A percentile compares a stretch with the other conserved stretches of the same genome.
phyloP scores from a whole-genome alignment of 1,140 invertebrate species.

The Campoletis sonorensis region DNA sequence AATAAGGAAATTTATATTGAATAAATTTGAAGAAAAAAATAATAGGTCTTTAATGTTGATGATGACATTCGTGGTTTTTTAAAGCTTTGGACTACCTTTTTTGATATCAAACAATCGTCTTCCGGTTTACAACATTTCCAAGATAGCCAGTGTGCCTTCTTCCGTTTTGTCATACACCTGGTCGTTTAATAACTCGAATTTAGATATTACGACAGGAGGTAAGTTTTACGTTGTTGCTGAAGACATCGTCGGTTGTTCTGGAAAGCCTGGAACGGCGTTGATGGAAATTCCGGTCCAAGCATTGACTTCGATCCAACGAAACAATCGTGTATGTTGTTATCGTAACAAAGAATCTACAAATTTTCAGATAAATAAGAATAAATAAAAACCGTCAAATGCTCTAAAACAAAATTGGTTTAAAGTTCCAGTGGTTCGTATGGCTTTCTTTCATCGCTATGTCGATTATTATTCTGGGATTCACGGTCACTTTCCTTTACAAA shows the following conservation, averaged over 20 bases:
- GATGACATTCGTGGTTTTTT: constrained; percentile 37
- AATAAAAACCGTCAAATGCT: background rate
- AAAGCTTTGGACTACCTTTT: constrained; percentile 64
- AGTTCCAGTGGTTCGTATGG: constrained; percentile 46
- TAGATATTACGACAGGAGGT: constrained; percentile 42
- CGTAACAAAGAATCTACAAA: constrained; percentile 5
- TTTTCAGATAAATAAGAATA: constrained; percentile 33
- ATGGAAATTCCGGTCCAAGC: constrained; percentile 40
- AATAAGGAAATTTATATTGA: background rate
- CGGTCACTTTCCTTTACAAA: constrained; percentile 34
- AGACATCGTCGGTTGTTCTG: constrained; percentile 61
- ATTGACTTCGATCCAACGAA: constrained; percentile 32
- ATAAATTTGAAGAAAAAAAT: background rate
- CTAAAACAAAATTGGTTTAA: constrained; percentile 3
- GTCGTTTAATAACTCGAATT: constrained; percentile 48
- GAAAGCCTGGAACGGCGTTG: constrained; percentile 53
- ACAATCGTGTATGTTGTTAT: constrained; percentile 50
- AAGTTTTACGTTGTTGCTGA: constrained; percentile 64
- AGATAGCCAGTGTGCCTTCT: constrained; percentile 56
- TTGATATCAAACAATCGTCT: constrained; percentile 63
- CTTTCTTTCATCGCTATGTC: constrained; percentile 17
- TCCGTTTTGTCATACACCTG: constrained; percentile 56
- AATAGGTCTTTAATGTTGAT: background rate
- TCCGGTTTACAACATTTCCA: constrained; percentile 66
- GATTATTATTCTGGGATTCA: constrained; percentile 27